phyloP scores from a whole-genome alignment of 92 coral and sea anemone genomes.

The Phenganax marumi region DNA sequence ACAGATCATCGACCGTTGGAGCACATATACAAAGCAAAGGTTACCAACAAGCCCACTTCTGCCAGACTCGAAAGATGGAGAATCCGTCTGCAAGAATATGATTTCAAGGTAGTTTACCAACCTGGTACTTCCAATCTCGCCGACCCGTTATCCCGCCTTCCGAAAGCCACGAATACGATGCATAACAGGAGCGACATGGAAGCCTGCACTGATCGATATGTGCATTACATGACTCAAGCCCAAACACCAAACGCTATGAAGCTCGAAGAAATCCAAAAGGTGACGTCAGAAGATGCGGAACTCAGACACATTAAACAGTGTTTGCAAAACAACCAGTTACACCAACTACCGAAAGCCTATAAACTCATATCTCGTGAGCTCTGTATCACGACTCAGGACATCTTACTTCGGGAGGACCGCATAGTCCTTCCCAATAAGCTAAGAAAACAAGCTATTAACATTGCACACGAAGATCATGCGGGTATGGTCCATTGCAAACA shows the following conservation, averaged over 20 bases:
- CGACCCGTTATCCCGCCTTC: too few species aligned
- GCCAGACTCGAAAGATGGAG: constrained; percentile 58
- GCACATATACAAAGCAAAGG: constrained; percentile 52
- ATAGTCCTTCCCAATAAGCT: constrained; percentile 46
- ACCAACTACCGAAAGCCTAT: neutral
- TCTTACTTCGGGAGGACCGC: neutral
- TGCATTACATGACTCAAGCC: too few species aligned
- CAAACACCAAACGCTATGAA: too few species aligned
- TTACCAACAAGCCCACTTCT: constrained; percentile 45
- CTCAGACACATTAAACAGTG: too few species aligned
- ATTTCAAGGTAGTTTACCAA: constrained; percentile 43
- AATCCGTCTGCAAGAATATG: constrained; percentile 54
- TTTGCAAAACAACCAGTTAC: neutral
- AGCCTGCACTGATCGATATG: neutral
- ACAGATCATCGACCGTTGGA: constrained; percentile 57
- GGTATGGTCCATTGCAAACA: constrained; percentile 59
- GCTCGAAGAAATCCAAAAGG: too few species aligned
- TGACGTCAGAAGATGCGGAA: too few species aligned
- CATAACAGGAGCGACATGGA: neutral
- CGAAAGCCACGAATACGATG: too few species aligned
- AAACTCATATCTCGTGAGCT: neutral
- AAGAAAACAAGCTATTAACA: constrained; percentile 35
- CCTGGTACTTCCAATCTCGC: neutral
- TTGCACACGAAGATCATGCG: constrained; percentile 60
- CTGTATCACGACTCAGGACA: neutral